A percentile compares a stretch with the other conserved stretches of the same genome.
Conservation (phyloP, 2,113 vertebrate genomes). For the Gnathonemus longibarbis region DNA sequence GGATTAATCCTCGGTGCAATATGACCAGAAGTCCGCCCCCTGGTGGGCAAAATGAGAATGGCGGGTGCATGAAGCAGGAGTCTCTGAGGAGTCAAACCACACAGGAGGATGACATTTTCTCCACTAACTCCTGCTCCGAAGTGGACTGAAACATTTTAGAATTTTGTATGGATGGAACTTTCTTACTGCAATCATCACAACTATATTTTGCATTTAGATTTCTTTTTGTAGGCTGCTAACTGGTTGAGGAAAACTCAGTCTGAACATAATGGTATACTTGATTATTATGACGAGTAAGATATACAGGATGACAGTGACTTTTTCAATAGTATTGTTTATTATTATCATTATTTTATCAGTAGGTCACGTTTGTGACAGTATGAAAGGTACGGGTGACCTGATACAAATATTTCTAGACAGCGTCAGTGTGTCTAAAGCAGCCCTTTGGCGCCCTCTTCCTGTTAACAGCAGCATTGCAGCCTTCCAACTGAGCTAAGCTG, state of each 20-base stretch:
- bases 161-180: slow-evolving; percentile 48
- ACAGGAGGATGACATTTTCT: background rate
- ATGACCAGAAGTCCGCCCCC: slow-evolving; percentile 12
- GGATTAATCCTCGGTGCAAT: slow-evolving; percentile 50
- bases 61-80: background rate
- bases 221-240: slow-evolving; percentile 64
- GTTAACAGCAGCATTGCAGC: background rate
- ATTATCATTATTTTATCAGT: slow-evolving; percentile 5
- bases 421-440: background rate
- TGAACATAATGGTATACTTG: slow-evolving; percentile 37
- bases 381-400: slow-evolving; percentile 23
- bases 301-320: background rate
- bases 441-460: background rate
- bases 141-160: slow-evolving; percentile 48
- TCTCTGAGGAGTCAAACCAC: background rate
- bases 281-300: slow-evolving; percentile 5
- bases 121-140: slow-evolving; percentile 35
- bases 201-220: slow-evolving; percentile 44
- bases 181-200: slow-evolving; percentile 17
- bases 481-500: background rate
- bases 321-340: slow-evolving; percentile 6
- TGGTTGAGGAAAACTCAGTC: slow-evolving; percentile 57
- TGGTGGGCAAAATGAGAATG: background rate
- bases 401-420: background rate
- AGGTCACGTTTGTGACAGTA: background rate